Base-by-base conservation (phyloP, 2,888 invertebrate species). In the Conomelus anceps region DNA sequence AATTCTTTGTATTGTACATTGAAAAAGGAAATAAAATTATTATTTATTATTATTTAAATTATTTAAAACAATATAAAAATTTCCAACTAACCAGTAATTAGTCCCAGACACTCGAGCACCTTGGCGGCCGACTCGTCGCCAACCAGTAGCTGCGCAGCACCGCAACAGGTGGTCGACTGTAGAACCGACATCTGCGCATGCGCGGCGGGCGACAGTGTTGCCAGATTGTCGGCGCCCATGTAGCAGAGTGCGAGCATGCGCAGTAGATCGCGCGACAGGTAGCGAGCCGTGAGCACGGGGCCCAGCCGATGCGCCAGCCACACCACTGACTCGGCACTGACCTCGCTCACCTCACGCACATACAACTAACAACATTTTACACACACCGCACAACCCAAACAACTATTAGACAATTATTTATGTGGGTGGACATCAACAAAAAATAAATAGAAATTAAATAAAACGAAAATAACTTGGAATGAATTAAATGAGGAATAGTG, bases 191-290 rank as follows among this genome's bases (percentile, higher is more conserved):
- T n/a, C n/a, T n/a, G n/a, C n/a, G n/a, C n/a, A n/a, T n/a, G n/a
- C n/a, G n/a, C 20, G 90, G 94, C 93, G 0, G 94, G 94, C 85
- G 94, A 93, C 22, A 26, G 63, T 20, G 89, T 22, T 20, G 29
- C 23, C 26, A 97, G 94, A 93, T 97, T 97, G 91, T 97, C 97
- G 92, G 95, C 96, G 0, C 97, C 98, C 23, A 98, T 96, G 93
- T 98, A 99, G 93, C 99, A 99, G 3, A 99, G 93, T 0, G 98
- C 97, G 89, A 99, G 94, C 97, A 99, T 98, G 92, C 98, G 96
- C 17, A 99, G 94, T 91, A 99, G 94, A 94, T 99, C 99, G 90
- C 98, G 95, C 0, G 98, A 97, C 26, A 99, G 94, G 94, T 98
- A 97, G 91, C 97, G 96, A 84, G 99, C 98, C 0, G 98, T 98